Percentiles rank a stretch among this genome's conserved stretches.
Evolutionary conservation across 2,888 invertebrate genomes (phyloP).

Genomic region (Diarsia rubi): DNA sequence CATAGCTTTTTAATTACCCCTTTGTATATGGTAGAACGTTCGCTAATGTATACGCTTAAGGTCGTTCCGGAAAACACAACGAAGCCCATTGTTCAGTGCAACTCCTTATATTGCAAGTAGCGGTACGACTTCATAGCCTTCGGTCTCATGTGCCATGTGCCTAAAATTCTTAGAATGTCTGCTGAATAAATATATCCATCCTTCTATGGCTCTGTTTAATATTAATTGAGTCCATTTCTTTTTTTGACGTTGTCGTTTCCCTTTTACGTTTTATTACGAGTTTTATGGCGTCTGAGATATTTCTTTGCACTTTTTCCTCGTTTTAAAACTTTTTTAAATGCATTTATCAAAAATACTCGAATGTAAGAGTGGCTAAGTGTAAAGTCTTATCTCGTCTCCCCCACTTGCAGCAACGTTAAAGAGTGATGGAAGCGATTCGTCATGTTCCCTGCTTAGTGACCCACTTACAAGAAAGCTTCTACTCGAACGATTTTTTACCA

Average conservation of each 20-base stretch:
- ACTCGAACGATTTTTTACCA: constrained; percentile 73
- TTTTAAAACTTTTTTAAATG: constrained; percentile 65
- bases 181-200: constrained; percentile 84
- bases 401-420: constrained; percentile 77
- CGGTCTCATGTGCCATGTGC: constrained; percentile 75
- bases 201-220: constrained; percentile 78
- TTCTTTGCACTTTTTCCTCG: constrained; percentile 53
- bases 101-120: constrained; percentile 87
- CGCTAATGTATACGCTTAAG: constrained; percentile 83
- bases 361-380: constrained; percentile 75
- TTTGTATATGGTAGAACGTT: constrained; percentile 84
- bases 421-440: constrained; percentile 86
- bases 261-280: constrained; percentile 42
- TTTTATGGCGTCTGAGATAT: constrained; percentile 45
- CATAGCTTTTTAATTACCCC: constrained; percentile 88
- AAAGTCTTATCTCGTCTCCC: constrained; percentile 81
- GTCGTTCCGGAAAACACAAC: constrained; percentile 83
- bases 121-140: constrained; percentile 84
- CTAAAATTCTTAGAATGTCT: constrained; percentile 87
- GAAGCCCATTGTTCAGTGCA: constrained; percentile 82
- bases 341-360: constrained; percentile 75
- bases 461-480: constrained; percentile 79
- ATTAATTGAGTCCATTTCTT: constrained; percentile 70
- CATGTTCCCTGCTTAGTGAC: constrained; percentile 85
- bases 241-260: constrained; percentile 56